Percentiles rank a stretch among this genome's conserved stretches.
phyloP scores from a whole-genome alignment of 2,888 invertebrate genomes.

The Enoplolaimus lenunculus region DNA sequence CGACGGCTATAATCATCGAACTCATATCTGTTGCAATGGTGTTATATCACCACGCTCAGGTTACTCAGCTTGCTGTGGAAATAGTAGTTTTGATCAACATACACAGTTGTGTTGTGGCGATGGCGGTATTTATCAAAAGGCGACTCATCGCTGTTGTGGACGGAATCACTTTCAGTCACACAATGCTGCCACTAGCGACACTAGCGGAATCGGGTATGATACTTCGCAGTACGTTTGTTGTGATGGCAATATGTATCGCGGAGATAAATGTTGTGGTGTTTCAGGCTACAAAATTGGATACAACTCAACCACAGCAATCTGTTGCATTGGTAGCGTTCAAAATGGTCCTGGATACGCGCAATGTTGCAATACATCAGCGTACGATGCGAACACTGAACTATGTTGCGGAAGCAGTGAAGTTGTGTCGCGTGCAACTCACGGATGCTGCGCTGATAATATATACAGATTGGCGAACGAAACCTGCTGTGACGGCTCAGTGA shows the following conservation, averaged over 20 bases:
- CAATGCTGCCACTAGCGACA: background rate
- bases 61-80: background rate
- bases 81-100: background rate
- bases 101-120: background rate
- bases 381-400: background rate
- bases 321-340: background rate
- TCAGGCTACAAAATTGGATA: background rate
- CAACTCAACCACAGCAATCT: background rate
- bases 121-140: background rate
- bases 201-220: background rate
- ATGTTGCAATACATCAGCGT: background rate
- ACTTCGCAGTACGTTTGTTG: background rate
- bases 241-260: background rate
- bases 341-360: background rate
- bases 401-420: background rate
- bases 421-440: background rate
- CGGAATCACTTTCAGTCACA: background rate
- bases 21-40: background rate
- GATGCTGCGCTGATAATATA: background rate
- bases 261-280: background rate
- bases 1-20: background rate
- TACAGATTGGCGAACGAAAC: background rate
- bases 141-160: background rate
- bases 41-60: background rate
- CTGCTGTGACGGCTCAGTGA: background rate